These are phyloP conservation scores for Yoshiicerus persimilis DNA, from an alignment of 1,140 invertebrate genomes.

Conservation along the genomic window DNA sequence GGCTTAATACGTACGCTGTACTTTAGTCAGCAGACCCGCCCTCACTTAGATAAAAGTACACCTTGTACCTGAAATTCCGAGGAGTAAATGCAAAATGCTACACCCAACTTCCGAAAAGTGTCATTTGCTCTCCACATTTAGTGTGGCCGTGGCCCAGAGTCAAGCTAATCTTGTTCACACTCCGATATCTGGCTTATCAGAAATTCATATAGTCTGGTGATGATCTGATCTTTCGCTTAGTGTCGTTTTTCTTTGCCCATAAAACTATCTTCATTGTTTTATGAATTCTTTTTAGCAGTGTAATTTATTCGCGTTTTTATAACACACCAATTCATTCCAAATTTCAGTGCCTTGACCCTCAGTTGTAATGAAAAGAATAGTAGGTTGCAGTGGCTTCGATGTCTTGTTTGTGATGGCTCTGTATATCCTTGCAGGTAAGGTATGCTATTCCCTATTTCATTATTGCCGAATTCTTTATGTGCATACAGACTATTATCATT, in stretches of 20 bases:
- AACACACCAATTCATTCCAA: no score
- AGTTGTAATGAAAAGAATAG: not conserved
- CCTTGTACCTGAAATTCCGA: not conserved
- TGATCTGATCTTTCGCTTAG: no score
- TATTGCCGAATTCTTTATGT: no score
- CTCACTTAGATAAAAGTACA: no score
- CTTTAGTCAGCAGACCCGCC: no score
- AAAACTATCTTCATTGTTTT: no score
- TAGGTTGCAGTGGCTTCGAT: not conserved
- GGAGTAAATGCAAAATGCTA: not conserved
- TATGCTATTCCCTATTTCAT: not conserved
- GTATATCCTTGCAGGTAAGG: not conserved
- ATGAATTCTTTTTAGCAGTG: no score
- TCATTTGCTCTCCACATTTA: not conserved
- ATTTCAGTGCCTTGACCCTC: not conserved
- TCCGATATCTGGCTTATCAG: not conserved
- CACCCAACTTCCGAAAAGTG: not conserved
- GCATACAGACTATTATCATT: no score
- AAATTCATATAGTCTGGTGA: no score
- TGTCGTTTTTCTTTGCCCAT: not conserved
- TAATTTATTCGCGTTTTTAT: no score
- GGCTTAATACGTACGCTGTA: not conserved
- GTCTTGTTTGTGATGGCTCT: not conserved
- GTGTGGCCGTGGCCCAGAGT: no score
- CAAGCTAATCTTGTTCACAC: not conserved